Percentiles rank a stretch among this genome's conserved stretches.
phyloP scores from a whole-genome alignment of 2,888 invertebrate genomes.

The Ichneumon xanthorius region DNA sequence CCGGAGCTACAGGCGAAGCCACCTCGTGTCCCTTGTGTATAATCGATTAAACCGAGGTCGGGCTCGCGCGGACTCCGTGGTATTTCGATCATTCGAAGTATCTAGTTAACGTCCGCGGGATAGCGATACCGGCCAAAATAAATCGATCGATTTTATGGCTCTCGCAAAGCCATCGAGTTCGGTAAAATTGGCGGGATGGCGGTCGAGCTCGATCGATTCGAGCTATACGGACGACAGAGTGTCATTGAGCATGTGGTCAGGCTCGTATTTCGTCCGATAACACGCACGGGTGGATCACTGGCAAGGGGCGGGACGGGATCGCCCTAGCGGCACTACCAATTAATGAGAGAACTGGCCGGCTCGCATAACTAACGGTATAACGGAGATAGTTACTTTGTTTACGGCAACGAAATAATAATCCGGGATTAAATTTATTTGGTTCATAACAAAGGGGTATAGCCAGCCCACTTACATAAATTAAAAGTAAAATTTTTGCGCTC shows the following conservation, averaged over 20 bases:
- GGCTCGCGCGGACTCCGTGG: background rate
- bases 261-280: conserved; percentile 51
- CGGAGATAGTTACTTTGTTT: background rate
- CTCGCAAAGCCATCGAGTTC: conserved; percentile 58
- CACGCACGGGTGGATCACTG: conserved; percentile 40
- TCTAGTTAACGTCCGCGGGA: conserved; percentile 56
- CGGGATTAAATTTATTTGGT: background rate
- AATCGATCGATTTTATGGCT: conserved; percentile 66
- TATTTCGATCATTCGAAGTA: conserved; percentile 62
- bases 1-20: conserved; percentile 3
- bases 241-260: conserved; percentile 33
- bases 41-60: conserved; percentile 49
- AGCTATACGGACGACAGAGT: conserved; percentile 27
- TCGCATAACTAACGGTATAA: background rate
- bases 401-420: conserved; percentile 21
- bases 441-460: too few relatives aligned
- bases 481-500: too few relatives aligned
- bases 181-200: conserved; percentile 29
- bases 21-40: conserved; percentile 51
- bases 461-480: too few relatives aligned
- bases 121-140: conserved; percentile 50
- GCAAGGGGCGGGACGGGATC: background rate
- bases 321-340: conserved; percentile 12
- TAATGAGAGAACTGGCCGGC: conserved; percentile 41
- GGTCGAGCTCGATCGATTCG: conserved; percentile 53